Evolutionary conservation across 2,113 vertebrate genomes (phyloP).

Genomic region (Gobio gobio): DNA sequence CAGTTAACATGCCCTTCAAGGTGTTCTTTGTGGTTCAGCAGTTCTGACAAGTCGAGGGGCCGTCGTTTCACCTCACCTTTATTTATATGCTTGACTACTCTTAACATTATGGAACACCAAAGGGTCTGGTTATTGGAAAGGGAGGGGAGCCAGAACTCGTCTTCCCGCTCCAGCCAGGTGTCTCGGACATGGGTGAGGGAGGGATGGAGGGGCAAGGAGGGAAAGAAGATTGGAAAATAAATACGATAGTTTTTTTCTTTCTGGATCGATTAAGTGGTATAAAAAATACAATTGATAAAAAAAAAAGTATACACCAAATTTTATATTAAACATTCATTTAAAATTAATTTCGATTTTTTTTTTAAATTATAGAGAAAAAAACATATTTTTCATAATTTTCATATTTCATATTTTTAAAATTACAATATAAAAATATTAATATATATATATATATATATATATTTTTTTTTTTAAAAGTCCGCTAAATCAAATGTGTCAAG

Average conservation of each 20-base stretch:
- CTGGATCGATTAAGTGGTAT: background rate
- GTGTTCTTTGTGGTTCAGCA: slow-evolving; percentile 96
- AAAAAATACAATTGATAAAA: background rate
- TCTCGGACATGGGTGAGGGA: slow-evolving; percentile 56
- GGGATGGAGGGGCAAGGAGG: slow-evolving; percentile 55
- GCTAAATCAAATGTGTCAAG: too few relatives aligned
- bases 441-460: too few relatives aligned
- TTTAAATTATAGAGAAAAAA: too few relatives aligned
- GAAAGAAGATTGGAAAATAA: slow-evolving; percentile 50
- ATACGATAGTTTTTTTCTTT: background rate
- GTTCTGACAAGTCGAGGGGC: slow-evolving; percentile 91
- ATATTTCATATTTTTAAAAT: too few relatives aligned
- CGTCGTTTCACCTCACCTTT: slow-evolving; percentile 95
- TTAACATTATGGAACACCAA: slow-evolving; percentile 82
- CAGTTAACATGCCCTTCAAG: slow-evolving; percentile 85
- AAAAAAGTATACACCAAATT: too few relatives aligned
- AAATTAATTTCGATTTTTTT: too few relatives aligned
- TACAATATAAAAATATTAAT: too few relatives aligned
- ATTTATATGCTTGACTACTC: slow-evolving; percentile 96
- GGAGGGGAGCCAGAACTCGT: slow-evolving; percentile 57
- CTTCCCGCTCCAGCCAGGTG: slow-evolving; percentile 67
- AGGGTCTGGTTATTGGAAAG: slow-evolving; percentile 69
- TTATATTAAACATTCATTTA: too few relatives aligned
- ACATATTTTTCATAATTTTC: too few relatives aligned
- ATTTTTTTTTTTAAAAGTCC: too few relatives aligned